phyloP scores from a whole-genome alignment of 2,888 invertebrate genomes.

The Drosophila melanocephala region DNA sequence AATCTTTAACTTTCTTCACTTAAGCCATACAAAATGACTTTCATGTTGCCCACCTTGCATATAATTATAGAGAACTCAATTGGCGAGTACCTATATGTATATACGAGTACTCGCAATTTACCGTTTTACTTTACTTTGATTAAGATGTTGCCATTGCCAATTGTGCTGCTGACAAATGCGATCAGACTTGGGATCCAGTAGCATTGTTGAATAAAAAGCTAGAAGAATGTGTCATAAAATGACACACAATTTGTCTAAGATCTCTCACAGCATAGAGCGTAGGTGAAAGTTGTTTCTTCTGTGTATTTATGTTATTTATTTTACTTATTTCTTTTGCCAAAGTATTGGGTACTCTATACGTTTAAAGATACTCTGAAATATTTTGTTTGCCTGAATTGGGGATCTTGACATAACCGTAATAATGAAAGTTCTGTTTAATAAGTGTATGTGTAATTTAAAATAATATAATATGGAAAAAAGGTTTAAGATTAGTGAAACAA shows the following conservation, averaged over 20 bases:
- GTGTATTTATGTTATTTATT: background rate
- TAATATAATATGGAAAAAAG: background rate
- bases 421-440: conserved; percentile 29
- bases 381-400: conserved; percentile 16
- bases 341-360: conserved; percentile 23
- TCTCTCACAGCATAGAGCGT: conserved; percentile 41
- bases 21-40: conserved; percentile 41
- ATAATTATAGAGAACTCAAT: conserved; percentile 63
- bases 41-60: conserved; percentile 48
- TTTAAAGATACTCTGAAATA: conserved; percentile 12
- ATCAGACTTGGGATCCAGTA: conserved; percentile 22
- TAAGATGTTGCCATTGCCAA: conserved; percentile 53
- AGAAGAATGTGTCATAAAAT: conserved; percentile 72
- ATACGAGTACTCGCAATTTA: conserved; percentile 23
- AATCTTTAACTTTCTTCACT: conserved; percentile 71
- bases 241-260: conserved; percentile 51
- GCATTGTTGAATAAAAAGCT: conserved; percentile 15
- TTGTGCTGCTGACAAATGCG: conserved; percentile 59
- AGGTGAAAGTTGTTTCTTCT: conserved; percentile 55
- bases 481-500: background rate
- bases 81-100: conserved; percentile 7
- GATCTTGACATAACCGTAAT: conserved; percentile 14
- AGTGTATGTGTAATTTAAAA: background rate
- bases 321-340: conserved; percentile 9
- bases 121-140: conserved; percentile 50